These are phyloP conservation scores for Cataglyphis albicans DNA, from an alignment of 2,888 invertebrate genomes.

Conservation along the genomic window DNA sequence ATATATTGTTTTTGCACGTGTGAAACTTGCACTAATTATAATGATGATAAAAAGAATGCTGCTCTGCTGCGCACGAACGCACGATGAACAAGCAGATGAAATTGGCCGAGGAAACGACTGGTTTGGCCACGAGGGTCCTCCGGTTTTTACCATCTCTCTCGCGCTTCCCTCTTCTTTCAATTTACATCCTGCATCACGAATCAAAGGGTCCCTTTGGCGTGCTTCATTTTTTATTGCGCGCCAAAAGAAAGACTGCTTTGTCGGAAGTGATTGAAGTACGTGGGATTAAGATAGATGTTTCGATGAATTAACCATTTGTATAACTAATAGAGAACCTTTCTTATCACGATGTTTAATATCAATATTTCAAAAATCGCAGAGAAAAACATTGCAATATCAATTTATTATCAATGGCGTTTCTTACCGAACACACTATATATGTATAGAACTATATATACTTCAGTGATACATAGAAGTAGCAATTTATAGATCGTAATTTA, in stretches of 20 bases:
- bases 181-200: slow-evolving; percentile 57
- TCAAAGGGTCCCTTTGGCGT: slow-evolving; percentile 63
- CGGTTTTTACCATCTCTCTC: slow-evolving; percentile 39
- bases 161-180: slow-evolving; percentile 24
- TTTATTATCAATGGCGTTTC: neutral
- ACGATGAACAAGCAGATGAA: slow-evolving; percentile 58
- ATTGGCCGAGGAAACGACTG: slow-evolving; percentile 67
- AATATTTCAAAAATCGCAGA: neutral
- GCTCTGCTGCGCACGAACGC: slow-evolving; percentile 23
- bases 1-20: neutral
- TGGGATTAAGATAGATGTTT: slow-evolving; percentile 14
- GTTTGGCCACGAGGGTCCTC: slow-evolving; percentile 63
- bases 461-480: slow-evolving; percentile 33
- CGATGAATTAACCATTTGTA: neutral
- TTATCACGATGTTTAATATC: too few relatives aligned
- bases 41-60: slow-evolving; percentile 55
- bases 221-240: slow-evolving; percentile 49
- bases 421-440: neutral
- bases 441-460: neutral
- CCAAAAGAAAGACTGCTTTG: slow-evolving; percentile 18
- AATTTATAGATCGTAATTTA: slow-evolving; percentile 65
- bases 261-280: neutral
- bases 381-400: neutral
- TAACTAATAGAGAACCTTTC: neutral
- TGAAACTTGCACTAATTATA: slow-evolving; percentile 60